Evolutionary conservation across 1,140 invertebrate species (phyloP).

Genomic region (Onthophagus taurus): DNA sequence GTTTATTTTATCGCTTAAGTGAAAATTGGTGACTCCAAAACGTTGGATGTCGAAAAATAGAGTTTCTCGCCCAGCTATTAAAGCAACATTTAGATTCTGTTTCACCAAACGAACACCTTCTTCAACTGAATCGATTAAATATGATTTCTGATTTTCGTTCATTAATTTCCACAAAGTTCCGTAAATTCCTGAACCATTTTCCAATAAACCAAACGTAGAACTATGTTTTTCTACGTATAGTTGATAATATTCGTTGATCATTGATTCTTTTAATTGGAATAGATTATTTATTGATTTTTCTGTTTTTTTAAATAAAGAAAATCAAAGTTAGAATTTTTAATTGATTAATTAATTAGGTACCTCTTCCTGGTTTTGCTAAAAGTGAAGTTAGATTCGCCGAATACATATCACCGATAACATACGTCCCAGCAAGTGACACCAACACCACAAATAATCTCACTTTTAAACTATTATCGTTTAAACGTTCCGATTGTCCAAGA

Average conservation of each 20-base stretch:
- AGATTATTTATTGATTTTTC: conserved; percentile 54
- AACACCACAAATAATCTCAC: conserved; percentile 51
- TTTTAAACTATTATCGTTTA: conserved; percentile 46
- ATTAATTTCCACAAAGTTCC: conserved; percentile 53
- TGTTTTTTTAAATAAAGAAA: conserved; percentile 22
- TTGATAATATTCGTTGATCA: conserved; percentile 48
- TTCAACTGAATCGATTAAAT: conserved; percentile 53
- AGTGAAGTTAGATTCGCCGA: conserved; percentile 61
- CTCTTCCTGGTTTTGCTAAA: conserved; percentile 50
- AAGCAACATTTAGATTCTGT: conserved; percentile 44
- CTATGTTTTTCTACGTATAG: conserved; percentile 58
- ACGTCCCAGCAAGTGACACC: conserved; percentile 55
- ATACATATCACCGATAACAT: conserved; percentile 63
- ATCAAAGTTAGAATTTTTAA: too few species aligned
- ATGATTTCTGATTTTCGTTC: conserved; percentile 40
- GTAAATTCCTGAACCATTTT: conserved; percentile 67
- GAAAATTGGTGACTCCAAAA: conserved; percentile 59
- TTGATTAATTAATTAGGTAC: too few species aligned
- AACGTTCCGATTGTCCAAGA: conserved; percentile 56
- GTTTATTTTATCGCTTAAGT: conserved; percentile 60
- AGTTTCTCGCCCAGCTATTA: conserved; percentile 58
- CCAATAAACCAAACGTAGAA: conserved; percentile 54
- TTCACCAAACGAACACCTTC: conserved; percentile 52
- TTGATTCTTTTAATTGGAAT: conserved; percentile 49
- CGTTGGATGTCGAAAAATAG: conserved; percentile 59